Evolutionary conservation across 2,113 vertebrate species (phyloP).

Genomic region (Myotis lucifugus): DNA sequence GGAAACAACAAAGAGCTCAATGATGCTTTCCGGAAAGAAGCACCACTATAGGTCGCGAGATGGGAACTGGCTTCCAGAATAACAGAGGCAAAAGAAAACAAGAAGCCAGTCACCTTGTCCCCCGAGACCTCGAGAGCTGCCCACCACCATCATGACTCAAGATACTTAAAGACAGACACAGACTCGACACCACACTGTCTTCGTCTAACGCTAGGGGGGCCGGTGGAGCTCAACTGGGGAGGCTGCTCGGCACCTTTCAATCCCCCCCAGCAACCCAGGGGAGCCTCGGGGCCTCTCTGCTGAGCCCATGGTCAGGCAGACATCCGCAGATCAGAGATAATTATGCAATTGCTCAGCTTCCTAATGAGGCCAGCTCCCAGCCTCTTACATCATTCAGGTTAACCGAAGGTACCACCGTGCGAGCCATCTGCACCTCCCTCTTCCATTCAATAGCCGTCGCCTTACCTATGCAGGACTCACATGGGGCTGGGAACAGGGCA

Average conservation of each 20-base stretch:
- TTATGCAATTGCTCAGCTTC: conserved; percentile 32
- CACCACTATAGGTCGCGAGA: neutral
- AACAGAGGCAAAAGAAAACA: neutral
- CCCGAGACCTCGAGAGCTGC: neutral
- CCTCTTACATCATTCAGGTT: conserved; percentile 76
- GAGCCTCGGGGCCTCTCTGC: neutral
- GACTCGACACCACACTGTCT: neutral
- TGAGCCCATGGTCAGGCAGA: neutral
- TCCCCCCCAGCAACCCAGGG: neutral
- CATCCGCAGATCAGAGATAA: neutral
- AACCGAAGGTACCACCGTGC: conserved; percentile 59
- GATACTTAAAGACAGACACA: neutral
- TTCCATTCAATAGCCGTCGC: conserved; percentile 56
- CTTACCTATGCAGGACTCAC: neutral
- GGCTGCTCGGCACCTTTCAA: neutral
- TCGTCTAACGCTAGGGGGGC: neutral
- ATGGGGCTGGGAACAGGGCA: neutral
- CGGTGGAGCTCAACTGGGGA: neutral
- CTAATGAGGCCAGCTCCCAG: conserved; percentile 74
- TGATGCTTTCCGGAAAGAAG: neutral
- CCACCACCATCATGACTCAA: neutral
- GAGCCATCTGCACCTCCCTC: conserved; percentile 57
- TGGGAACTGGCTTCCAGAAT: neutral
- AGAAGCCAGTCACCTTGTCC: neutral
- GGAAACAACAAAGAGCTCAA: neutral